phyloP scores from a whole-genome alignment of 2,888 invertebrate genomes.

The Drosophila kokeensis region DNA sequence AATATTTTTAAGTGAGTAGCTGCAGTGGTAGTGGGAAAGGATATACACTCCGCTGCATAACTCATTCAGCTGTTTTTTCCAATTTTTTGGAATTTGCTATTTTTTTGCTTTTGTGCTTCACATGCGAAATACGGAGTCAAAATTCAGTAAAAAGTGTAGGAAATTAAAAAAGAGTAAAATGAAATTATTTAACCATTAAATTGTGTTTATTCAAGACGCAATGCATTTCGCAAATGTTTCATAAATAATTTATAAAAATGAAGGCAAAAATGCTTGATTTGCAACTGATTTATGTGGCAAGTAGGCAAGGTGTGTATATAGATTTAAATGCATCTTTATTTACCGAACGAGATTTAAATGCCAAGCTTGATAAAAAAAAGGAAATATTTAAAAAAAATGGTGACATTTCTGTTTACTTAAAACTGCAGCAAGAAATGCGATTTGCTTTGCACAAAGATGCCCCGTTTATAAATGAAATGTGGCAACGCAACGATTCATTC shows the following conservation, averaged over 20 bases:
- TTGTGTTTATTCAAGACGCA: not conserved
- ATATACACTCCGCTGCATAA: not conserved
- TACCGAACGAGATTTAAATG: conserved; percentile 54
- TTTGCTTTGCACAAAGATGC: conserved; percentile 44
- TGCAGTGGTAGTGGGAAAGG: not conserved
- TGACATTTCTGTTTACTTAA: conserved; percentile 68
- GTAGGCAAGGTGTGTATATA: not conserved
- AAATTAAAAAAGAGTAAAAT: not conserved
- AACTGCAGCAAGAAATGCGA: conserved; percentile 65
- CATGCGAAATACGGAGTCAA: conserved; percentile 12
- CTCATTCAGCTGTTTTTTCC: not conserved
- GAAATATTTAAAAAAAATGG: conserved; percentile 29
- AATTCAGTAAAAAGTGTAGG: not conserved
- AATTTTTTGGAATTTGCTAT: not conserved
- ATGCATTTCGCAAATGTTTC: not conserved
- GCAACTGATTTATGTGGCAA: not conserved
- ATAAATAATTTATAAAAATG: not conserved
- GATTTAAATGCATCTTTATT: conserved; percentile 39
- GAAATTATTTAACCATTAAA: conserved; percentile 1
- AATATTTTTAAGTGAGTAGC: not conserved
- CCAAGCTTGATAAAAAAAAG: not conserved
- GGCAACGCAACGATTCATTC: conserved; percentile 18
- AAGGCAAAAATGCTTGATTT: not conserved
- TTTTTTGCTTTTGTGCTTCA: conserved; percentile 9
- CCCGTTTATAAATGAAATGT: conserved; percentile 65